These are phyloP conservation scores for Prorops nasuta DNA, from an alignment of 1,140 invertebrate species.

Conservation along the genomic window DNA sequence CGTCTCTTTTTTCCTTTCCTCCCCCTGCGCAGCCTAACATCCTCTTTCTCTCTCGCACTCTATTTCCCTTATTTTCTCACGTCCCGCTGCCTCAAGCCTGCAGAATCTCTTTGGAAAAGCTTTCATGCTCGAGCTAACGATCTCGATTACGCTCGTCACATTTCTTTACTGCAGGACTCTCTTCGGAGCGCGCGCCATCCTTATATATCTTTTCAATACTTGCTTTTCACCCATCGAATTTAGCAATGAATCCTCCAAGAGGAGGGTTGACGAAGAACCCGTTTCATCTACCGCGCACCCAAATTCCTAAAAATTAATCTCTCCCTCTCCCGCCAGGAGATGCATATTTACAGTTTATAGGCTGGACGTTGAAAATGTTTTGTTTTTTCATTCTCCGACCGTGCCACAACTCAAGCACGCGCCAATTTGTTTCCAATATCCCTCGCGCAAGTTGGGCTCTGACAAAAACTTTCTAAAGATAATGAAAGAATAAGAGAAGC, in stretches of 20 bases:
- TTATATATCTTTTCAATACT: too few species aligned
- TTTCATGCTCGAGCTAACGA: conserved; percentile 26
- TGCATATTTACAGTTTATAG: background rate
- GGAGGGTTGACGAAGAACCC: too few species aligned
- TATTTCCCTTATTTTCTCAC: background rate
- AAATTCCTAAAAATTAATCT: background rate
- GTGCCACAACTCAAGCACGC: too few species aligned
- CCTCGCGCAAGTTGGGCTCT: too few species aligned
- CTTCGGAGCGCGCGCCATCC: too few species aligned
- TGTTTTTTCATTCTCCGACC: too few species aligned
- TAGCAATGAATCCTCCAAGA: too few species aligned
- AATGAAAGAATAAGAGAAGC: too few species aligned
- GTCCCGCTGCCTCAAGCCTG: background rate
- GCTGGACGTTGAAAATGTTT: conserved; percentile 8
- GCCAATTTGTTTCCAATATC: too few species aligned
- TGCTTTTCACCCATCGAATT: too few species aligned
- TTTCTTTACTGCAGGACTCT: conserved; percentile 15
- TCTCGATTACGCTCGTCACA: conserved; percentile 27
- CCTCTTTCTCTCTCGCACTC: background rate
- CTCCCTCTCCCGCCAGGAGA: background rate
- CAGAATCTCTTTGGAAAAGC: conserved; percentile 2
- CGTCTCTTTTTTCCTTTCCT: background rate
- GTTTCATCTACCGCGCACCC: background rate
- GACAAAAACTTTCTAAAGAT: too few species aligned
- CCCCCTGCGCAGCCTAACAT: background rate